Base-by-base conservation (phyloP, 2,113 vertebrate genomes). In the Motacilla alba region DNA sequence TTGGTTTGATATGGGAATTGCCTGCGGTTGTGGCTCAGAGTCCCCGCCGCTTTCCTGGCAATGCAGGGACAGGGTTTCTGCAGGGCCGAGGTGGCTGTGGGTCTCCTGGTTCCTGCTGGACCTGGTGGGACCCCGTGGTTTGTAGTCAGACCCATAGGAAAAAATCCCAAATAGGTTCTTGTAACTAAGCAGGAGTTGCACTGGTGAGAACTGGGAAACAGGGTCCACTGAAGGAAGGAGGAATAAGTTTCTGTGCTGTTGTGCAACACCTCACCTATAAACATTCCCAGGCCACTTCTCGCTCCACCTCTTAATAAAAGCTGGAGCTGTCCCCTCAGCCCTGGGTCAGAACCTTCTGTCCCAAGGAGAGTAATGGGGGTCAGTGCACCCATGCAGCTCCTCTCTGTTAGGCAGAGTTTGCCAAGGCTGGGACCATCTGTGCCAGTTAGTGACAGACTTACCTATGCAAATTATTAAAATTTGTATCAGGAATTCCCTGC, bases 41-140 rank as follows among this genome's bases (percentile, higher is more conserved):
- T 35, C 16, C 33, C 49, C 0, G 0, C 35, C 0, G 0, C 23
- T 76, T 79, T 68, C 19, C 33, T 62, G 33, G 30, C 28, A 47
- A 33, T 5, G 30, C 23, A 73, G 33, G 49, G 41, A 56, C 1
- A 2, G 39, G 44, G 9, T 73, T 80, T 80, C 41, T 89, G 44
- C 2, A 10, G 28, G 26, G 59, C 68, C 77, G 83, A 44, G 23
- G 30, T 2, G 2, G 31, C n/a, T 2, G 0, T 4, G 2, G n/a
- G 15, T 20, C 11, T 88, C 31, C 26, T 1, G 4, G 44, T n/a
- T 93, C 31, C 60, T 52, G 63, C 6, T 15, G 69, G 50, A 87
- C 31, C 39, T 7, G 2, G 8, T 24, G 72, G 6, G 62, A 52
- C 7, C 11, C 24, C 0, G 0, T 6, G 13, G 17, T 66, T 78